Evolutionary conservation across 2,888 invertebrate species (phyloP), one percentile per base, ranked within the genome.

Genomic region (Protodeltote pygarga): DNA sequence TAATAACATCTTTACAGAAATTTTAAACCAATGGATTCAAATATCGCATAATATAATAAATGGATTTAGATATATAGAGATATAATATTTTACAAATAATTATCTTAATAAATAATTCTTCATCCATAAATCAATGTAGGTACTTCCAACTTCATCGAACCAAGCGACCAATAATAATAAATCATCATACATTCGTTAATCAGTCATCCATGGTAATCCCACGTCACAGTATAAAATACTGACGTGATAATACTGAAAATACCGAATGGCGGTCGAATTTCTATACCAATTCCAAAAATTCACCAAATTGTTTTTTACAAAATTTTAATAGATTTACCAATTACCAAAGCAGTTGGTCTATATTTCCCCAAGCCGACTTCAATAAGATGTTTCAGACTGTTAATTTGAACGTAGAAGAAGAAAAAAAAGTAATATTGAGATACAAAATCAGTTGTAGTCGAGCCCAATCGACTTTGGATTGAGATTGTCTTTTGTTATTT

Each of bases 401-500:
- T 48, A 57, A 53, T 66, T 60, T 45, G 29, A 54, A 52, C 15
- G 25, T 25, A 13, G 25, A 34, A 8, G 13, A 50, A 40, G 34
- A 25, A 50, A 50, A n/a, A n/a, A 66, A 37, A 51, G 42, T 52
- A 53, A 60, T 48, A 46, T 42, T 54, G 42, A 44, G 49, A 63
- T 49, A 53, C 52, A 60, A 29, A 66, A 58, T 67, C 44, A 44
- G 32, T 64, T 62, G 49, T 54, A 46, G 50, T 53, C 41, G 47
- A 61, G 49, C 52, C 50, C 50, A 51, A 71, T 63, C 49, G 55
- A 61, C 24, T 60, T 59, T 20, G 42, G 35, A 55, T 46, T 40
- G 54, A 60, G 52, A 63, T 57, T 62, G 58, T 65, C 62, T 49
- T 64, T 69, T 50, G 48, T 58, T 47, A 58, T 53, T 53, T 61